These are phyloP conservation scores for Poliocrania exsul DNA, from an alignment of 2,797 vertebrate species.

Conservation along the genomic window DNA sequence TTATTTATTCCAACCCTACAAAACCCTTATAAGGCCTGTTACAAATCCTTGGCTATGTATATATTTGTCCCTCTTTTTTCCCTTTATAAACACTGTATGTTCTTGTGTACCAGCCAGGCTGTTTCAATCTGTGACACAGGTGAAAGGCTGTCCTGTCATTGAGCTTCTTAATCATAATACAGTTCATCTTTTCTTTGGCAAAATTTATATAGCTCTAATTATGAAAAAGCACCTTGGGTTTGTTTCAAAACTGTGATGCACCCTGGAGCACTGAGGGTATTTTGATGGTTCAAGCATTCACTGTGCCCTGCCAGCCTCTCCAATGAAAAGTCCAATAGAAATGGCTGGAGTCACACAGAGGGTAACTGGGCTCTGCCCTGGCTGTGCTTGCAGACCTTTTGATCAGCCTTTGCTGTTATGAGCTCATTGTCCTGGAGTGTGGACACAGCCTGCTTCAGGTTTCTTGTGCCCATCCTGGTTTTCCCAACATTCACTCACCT, in stretches of 20 bases:
- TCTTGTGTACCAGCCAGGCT: not conserved
- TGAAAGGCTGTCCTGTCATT: not conserved
- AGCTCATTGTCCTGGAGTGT: not conserved
- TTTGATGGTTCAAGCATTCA: not conserved
- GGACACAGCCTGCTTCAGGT: not conserved
- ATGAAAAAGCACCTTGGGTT: not conserved
- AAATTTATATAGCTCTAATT: not conserved
- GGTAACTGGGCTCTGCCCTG: not conserved
- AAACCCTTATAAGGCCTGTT: conserved; percentile 10
- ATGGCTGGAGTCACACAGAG: not conserved
- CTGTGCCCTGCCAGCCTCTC: not conserved
- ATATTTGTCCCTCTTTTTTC: not conserved
- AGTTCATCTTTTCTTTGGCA: not conserved
- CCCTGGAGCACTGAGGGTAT: not conserved
- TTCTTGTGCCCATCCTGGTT: not conserved
- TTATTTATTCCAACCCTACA: conserved; percentile 10
- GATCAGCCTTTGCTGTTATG: not conserved
- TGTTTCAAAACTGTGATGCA: not conserved
- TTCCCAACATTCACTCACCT: not conserved
- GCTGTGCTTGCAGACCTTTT: not conserved
- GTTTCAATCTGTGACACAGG: not conserved
- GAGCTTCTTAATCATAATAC: not conserved
- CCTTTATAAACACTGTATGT: not conserved
- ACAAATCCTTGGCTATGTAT: not conserved
- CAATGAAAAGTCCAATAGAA: not conserved